Conservation (phyloP, 64 coral and sea anemone species). For the Trachythela sp. region DNA sequence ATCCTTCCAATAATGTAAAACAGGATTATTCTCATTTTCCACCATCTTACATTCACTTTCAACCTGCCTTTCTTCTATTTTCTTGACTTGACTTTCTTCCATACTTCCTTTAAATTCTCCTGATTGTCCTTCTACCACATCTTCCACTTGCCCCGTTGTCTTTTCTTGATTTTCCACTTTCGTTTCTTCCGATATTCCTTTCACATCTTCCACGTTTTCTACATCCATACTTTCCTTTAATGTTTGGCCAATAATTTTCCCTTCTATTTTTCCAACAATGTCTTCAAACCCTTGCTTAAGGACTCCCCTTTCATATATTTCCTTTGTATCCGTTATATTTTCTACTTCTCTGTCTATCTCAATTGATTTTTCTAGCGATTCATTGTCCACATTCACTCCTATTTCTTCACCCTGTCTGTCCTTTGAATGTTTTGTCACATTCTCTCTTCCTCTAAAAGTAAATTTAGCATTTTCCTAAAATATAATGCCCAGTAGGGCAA, state of each 20-base stretch:
- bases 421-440: not conserved
- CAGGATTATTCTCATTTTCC: not conserved
- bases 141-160: not conserved
- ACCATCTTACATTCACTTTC: not conserved
- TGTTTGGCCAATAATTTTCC: too few species aligned
- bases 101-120: not conserved
- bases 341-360: too few species aligned
- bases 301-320: not conserved
- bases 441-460: not conserved
- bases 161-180: too few species aligned
- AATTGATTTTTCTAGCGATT: too few species aligned
- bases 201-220: not conserved
- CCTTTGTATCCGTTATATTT: not conserved
- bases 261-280: not conserved
- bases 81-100: not conserved
- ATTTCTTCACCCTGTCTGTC: not conserved
- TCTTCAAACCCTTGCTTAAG: not conserved
- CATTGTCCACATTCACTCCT: not conserved
- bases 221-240: too few species aligned
- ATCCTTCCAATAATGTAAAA: slow-evolving; percentile 14
- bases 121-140: not conserved
- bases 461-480: not conserved
- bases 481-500: too few species aligned
- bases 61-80: not conserved
- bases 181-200: not conserved